These are phyloP conservation scores for Furnarius figulus DNA, from an alignment of 2,113 vertebrate genomes.

Conservation along the genomic window DNA sequence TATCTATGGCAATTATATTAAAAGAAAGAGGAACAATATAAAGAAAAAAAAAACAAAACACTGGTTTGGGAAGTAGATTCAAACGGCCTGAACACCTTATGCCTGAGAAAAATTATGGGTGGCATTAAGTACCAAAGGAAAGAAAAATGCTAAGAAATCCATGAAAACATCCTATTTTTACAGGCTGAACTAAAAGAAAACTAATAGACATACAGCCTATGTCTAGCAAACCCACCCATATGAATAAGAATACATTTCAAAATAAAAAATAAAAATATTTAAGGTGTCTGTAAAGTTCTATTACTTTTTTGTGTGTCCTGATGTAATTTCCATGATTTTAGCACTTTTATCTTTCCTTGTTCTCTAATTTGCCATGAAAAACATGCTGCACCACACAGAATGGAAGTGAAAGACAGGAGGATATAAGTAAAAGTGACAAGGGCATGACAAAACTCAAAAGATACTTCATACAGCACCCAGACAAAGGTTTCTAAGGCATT, in stretches of 20 bases:
- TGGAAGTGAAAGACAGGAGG: background rate
- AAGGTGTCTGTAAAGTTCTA: rapidly evolving
- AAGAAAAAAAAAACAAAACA: background rate
- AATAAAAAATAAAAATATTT: background rate
- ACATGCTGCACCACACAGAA: background rate
- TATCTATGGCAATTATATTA: rapidly evolving
- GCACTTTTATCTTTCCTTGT: background rate
- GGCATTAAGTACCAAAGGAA: background rate
- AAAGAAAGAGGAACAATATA: background rate
- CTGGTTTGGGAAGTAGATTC: background rate
- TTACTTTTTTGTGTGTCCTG: background rate
- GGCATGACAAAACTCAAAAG: background rate
- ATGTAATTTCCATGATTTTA: background rate
- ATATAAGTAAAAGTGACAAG: background rate
- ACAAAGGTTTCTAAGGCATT: background rate
- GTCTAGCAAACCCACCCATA: background rate
- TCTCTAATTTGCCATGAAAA: background rate
- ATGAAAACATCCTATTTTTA: background rate
- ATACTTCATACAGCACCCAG: background rate
- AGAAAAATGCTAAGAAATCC: background rate
- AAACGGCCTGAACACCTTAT: background rate
- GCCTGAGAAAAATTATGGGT: background rate
- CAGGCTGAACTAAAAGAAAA: background rate
- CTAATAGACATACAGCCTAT: background rate
- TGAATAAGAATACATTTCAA: background rate